Conservation (phyloP, 2,888 invertebrate genomes). For the Drosophila cognata region DNA sequence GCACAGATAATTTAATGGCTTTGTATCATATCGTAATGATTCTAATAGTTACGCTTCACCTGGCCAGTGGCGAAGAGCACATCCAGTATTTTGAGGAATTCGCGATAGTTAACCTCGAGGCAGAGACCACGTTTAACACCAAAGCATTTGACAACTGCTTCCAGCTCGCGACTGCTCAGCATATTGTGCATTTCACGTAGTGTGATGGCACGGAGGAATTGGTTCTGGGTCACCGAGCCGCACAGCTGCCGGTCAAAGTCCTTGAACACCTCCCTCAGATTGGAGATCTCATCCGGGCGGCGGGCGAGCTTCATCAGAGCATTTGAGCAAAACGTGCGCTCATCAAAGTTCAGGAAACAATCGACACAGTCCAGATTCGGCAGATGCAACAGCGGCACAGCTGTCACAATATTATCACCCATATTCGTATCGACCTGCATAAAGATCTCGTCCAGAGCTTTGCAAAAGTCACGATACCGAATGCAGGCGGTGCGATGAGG, state of each 20-base stretch:
- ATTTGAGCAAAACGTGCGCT: constrained; percentile 87
- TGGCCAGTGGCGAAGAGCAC: constrained; percentile 87
- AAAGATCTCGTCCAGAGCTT: constrained; percentile 89
- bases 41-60: constrained; percentile 78
- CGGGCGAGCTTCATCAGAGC: constrained; percentile 90
- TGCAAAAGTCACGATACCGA: constrained; percentile 89
- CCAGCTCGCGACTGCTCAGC: constrained; percentile 89
- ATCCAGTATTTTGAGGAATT: constrained; percentile 89
- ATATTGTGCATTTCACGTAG: constrained; percentile 88
- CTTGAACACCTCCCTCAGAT: constrained; percentile 89
- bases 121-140: constrained; percentile 87
- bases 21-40: background rate
- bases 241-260: constrained; percentile 89
- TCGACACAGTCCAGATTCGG: constrained; percentile 88
- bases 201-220: constrained; percentile 89
- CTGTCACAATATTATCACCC: constrained; percentile 88
- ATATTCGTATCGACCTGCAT: constrained; percentile 88
- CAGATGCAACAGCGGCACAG: constrained; percentile 89
- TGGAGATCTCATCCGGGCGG: constrained; percentile 88
- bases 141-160: constrained; percentile 91
- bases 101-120: constrained; percentile 90
- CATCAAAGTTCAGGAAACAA: constrained; percentile 90
- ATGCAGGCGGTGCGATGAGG: constrained; percentile 87
- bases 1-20: constrained; percentile 39
- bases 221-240: constrained; percentile 88